phyloP scores from a whole-genome alignment of 2,113 vertebrate genomes.

The Pholis gunnellus region DNA sequence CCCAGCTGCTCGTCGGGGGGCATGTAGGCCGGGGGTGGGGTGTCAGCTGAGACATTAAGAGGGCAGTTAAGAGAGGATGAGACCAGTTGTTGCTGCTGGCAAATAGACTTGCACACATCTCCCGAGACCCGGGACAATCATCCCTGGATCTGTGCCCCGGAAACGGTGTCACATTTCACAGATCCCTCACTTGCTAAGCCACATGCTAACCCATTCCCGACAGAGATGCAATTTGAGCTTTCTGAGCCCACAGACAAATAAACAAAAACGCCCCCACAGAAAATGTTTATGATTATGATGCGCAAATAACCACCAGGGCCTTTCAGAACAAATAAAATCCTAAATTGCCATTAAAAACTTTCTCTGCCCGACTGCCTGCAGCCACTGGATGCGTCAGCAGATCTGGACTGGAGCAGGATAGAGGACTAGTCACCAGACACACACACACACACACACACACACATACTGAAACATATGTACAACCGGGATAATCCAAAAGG shows the following conservation, averaged over 20 bases:
- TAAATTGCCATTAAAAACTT: conserved; percentile 52
- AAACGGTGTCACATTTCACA: conserved; percentile 79
- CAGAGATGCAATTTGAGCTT: conserved; percentile 67
- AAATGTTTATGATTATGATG: background rate
- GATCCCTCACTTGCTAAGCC: conserved; percentile 67
- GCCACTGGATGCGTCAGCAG: conserved; percentile 59
- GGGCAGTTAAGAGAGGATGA: conserved; percentile 66
- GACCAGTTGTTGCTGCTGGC: conserved; percentile 72
- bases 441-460: background rate
- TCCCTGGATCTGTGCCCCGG: conserved; percentile 59
- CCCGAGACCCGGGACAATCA: conserved; percentile 61
- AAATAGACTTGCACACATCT: conserved; percentile 61
- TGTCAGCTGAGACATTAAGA: conserved; percentile 89
- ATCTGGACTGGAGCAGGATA: conserved; percentile 45
- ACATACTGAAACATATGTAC: background rate
- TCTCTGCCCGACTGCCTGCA: conserved; percentile 46
- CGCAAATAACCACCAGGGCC: conserved; percentile 3
- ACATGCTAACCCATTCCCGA: conserved; percentile 64
- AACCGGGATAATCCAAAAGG: background rate
- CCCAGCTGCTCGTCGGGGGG: conserved; percentile 96
- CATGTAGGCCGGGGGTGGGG: conserved; percentile 98
- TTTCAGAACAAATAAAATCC: conserved; percentile 46
- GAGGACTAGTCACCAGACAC: conserved; percentile 5
- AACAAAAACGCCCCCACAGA: conserved; percentile 11
- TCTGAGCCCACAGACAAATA: conserved; percentile 29